These are phyloP conservation scores for Tor tambroides DNA, from an alignment of 2,113 vertebrate species.

Conservation along the genomic window DNA sequence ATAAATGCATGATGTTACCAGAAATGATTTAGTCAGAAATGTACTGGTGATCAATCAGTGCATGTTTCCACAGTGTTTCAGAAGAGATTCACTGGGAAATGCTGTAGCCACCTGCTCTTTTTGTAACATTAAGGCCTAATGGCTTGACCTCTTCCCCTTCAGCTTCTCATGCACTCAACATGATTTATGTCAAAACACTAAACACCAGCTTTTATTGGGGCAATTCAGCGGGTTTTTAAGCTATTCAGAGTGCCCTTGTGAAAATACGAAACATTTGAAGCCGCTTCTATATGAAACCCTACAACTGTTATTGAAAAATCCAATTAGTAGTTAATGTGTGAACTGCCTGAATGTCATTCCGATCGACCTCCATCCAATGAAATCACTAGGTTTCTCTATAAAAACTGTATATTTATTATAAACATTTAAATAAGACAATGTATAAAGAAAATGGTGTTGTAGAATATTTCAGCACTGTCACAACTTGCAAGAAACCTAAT, in stretches of 20 bases:
- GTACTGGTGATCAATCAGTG: not conserved
- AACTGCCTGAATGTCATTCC: not conserved
- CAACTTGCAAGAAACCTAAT: not conserved
- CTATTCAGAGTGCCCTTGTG: not conserved
- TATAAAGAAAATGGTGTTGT: not conserved
- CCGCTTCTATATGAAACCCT: not conserved
- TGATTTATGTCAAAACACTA: constrained; percentile 8
- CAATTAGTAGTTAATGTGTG: not conserved
- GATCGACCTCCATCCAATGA: not conserved
- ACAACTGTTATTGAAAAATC: not conserved
- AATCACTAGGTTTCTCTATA: not conserved
- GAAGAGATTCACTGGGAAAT: not conserved
- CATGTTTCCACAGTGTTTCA: not conserved
- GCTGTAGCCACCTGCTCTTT: not conserved
- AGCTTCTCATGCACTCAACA: not conserved
- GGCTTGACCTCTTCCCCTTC: not conserved
- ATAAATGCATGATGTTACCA: not conserved
- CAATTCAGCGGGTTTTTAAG: not conserved
- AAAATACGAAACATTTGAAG: not conserved
- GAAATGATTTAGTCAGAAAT: not conserved
- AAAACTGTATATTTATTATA: too few species aligned
- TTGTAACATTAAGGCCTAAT: not conserved
- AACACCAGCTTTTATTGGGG: constrained; percentile 4
- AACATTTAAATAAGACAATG: not conserved
- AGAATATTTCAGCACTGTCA: not conserved